Evolutionary conservation across 2,888 invertebrate genomes (phyloP).

Genomic region (Julus scandinavius): DNA sequence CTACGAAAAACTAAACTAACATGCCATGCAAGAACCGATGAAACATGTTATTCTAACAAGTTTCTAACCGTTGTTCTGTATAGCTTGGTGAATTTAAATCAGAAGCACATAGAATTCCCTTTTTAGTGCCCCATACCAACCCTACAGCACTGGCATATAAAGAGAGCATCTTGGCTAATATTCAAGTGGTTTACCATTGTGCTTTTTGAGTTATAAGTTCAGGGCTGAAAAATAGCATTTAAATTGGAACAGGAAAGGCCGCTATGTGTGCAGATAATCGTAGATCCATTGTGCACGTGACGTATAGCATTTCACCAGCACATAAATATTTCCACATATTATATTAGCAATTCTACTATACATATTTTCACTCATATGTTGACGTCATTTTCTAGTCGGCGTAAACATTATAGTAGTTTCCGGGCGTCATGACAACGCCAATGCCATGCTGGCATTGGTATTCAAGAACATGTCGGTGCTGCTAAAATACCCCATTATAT

Average conservation of each 20-base stretch:
- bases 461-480: constrained; percentile 15
- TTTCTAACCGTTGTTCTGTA: no score
- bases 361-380: not conserved
- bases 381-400: not conserved
- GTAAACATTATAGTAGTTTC: constrained; percentile 25
- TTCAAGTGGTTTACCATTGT: not conserved
- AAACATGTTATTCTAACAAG: no score
- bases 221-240: not conserved
- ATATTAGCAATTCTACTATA: not conserved
- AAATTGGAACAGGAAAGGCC: not conserved
- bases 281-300: not conserved
- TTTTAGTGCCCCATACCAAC: no score
- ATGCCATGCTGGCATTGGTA: constrained; percentile 31
- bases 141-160: no score
- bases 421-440: constrained; percentile 5
- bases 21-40: no score
- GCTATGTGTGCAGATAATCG: not conserved
- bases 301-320: not conserved
- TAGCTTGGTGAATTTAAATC: no score
- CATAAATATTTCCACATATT: not conserved
- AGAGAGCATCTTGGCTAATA: not conserved
- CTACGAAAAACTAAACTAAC: no score
- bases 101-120: no score
- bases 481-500: constrained; percentile 31
- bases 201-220: not conserved